These are phyloP conservation scores for Trissolcus brochymenae DNA, from an alignment of 2,888 invertebrate genomes.

Conservation along the genomic window DNA sequence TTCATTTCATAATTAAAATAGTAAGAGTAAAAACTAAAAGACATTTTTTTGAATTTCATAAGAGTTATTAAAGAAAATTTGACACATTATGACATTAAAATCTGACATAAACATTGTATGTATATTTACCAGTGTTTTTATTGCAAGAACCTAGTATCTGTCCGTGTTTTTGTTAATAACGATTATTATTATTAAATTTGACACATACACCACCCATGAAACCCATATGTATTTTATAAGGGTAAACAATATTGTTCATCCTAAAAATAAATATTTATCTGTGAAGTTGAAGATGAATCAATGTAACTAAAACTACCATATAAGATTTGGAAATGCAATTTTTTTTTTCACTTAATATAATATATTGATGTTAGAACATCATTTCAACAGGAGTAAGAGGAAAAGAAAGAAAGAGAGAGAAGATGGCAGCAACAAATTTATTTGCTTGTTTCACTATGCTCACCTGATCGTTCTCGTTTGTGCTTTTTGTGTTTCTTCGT, in stretches of 20 bases:
- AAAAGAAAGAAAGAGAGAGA: not conserved
- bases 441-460: conserved; percentile 60
- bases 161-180: conserved; percentile 43
- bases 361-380: conserved; percentile 10
- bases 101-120: conserved; percentile 37
- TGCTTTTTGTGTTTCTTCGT: conserved; percentile 75
- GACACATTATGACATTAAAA: not conserved
- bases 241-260: conserved; percentile 13
- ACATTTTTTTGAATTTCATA: not conserved
- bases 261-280: conserved; percentile 52
- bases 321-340: conserved; percentile 11
- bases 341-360: conserved; percentile 10
- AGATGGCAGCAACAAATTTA: conserved; percentile 27
- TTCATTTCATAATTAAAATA: no score
- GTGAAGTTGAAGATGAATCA: conserved; percentile 22
- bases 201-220: conserved; percentile 53
- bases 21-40: conserved; percentile 10
- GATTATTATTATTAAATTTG: not conserved
- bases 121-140: conserved; percentile 53
- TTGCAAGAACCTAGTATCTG: conserved; percentile 48
- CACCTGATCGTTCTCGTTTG: conserved; percentile 75
- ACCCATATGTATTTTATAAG: conserved; percentile 41
- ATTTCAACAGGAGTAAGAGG: not conserved
- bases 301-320: conserved; percentile 13
- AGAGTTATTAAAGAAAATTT: not conserved